A percentile compares a stretch with the other conserved stretches of the same genome.
Evolutionary conservation across 2,113 vertebrate species (phyloP).

Genomic region (Puma concolor): DNA sequence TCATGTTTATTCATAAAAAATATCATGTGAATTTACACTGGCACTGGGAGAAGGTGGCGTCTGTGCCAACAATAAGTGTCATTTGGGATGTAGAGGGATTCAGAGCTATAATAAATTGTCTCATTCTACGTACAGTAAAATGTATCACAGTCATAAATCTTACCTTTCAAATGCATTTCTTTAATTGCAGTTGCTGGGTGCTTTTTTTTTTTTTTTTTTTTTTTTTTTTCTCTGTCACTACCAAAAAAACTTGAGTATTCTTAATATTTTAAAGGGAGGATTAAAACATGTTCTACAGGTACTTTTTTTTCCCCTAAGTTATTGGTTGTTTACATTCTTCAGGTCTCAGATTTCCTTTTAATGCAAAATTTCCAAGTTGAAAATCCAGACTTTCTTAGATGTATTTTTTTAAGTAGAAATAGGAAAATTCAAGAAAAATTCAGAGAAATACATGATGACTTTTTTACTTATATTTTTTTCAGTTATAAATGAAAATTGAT

Average conservation of each 20-base stretch:
- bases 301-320: neutral
- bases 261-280: neutral
- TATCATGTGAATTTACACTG: conserved; percentile 31
- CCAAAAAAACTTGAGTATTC: neutral
- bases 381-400: neutral
- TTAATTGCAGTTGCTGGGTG: neutral
- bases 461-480: neutral
- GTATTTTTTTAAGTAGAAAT: neutral
- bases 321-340: neutral
- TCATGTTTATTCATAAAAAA: conserved; percentile 66
- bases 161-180: neutral
- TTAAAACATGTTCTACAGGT: neutral
- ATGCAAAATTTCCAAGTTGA: neutral
- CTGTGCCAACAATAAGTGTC: conserved; percentile 44
- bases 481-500: conserved; percentile 1
- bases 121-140: conserved; percentile 9
- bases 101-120: conserved; percentile 35
- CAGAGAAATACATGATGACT: neutral
- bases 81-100: conserved; percentile 11
- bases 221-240: neutral
- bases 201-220: neutral
- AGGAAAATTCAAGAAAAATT: neutral
- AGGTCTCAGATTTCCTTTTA: neutral
- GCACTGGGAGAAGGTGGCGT: neutral
- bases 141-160: conserved; percentile 47